Base-by-base conservation (phyloP, 1,140 invertebrate species). In the Aricia agestis region DNA sequence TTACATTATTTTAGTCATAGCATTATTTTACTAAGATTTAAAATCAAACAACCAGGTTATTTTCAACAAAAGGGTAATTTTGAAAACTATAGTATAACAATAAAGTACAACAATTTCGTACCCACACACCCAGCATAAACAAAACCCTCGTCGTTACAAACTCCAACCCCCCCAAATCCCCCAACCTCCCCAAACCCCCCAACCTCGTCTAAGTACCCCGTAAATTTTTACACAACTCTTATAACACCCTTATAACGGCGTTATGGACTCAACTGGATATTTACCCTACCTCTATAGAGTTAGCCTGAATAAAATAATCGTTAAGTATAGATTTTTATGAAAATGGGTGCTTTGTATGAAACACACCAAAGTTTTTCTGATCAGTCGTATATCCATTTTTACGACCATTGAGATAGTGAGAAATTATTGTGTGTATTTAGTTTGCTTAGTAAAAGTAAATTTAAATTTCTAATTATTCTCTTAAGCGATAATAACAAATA, bases 221-320 rank as follows among this genome's bases (percentile, higher is more conserved):
- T 52, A 52, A 52, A 52, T 52, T 52, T 52, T 52, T 52, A 52
- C 13, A 52, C 45, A 52, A 52, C 45, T 52, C 45, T 52, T 52
- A 52, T 52, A 52, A 52, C 45, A 52, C 45, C 45, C 45, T 52
- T 52, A 52, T 52, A 15, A 52, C 10, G 45, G 45, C 45, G 45
- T 52, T 52, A 52, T 52, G 11, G 45, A 52, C 10, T 52, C 11
- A 1, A 15, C 45, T 52, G 45, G 45, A 52, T 52, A 52, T 52
- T 52, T 52, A 13, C 45, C 13, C 45, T 9, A 15, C 45, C 11
- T 15, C 45, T 52, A 52, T 52, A 52, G 45, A 52, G 11, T 52
- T 52, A 52, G 45, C 45, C 45, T 52, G 45, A 52, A 52, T 52
- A 52, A 52, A 52, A 52, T 52, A 52, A 52, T 52, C 45, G 45